Base-by-base conservation (phyloP, 2,113 vertebrate species). In the Phylloscopus trochilus region DNA sequence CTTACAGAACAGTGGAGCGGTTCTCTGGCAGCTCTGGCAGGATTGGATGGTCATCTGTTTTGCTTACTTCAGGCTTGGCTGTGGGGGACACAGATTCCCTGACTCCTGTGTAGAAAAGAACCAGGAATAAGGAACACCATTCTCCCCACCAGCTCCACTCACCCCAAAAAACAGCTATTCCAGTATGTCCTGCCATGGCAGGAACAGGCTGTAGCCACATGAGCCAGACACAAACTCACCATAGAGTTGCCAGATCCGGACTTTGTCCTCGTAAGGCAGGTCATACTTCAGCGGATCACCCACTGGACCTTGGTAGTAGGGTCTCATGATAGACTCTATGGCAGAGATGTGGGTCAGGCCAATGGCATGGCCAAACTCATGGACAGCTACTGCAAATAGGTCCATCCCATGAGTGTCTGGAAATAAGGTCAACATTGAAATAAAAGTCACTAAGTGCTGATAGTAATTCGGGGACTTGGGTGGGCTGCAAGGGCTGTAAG, bases 281-380 rank as follows among this genome's bases (percentile, higher is more conserved):
- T 99, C 97, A 3, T 99, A 99, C 84, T 99, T 99, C 76, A 99
- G 98, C 1, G 99, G 99, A 93, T 99, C 99, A 1, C 99, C 99
- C 24, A 99, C 99, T 0, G 99, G 99, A 15, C 99, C 99, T 95
- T 98, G 99, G 97, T 99, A 99, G 95, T 99, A 99, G 1, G 99
- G 99, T 58, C 98, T 98, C 99, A 99, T 99, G 97, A 99, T 99
- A 87, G 99, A 99, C 86, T 98, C 98, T 7, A 98, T 94, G 66
- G 98, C 98, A 3, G 99, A 99, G 62, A 99, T 98, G 72, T 99
- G 99, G 37, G 98, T 98, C 95, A 99, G 97, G 20, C 99, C 99
- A 7, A 99, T 99, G 91, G 99, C 99, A 1, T 99, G 99, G 47
- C 99, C 99, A 22, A 99, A 99, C 95, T 99, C 99, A 4, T 99